Conservation (phyloP, 2,888 invertebrate genomes). For the Yponomeuta sedellus region DNA sequence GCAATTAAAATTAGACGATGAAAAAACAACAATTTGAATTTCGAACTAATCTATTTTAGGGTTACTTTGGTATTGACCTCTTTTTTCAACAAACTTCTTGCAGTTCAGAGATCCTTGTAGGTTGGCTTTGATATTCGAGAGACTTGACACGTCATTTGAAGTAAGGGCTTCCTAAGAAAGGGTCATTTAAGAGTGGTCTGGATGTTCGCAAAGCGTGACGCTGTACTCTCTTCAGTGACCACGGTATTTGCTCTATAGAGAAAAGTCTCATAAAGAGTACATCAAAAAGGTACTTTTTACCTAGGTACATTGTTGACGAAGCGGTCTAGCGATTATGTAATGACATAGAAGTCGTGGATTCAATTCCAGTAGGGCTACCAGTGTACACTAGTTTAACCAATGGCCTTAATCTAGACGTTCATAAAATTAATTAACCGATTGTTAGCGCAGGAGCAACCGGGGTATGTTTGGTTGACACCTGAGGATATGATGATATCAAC, state of each 20-base stretch:
- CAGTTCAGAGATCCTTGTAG: constrained; percentile 25
- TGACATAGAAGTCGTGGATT: constrained; percentile 17
- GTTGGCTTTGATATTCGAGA: neutral
- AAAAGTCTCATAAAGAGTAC: constrained; percentile 21
- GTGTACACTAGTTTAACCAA: too few relatives aligned
- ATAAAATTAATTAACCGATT: too few relatives aligned
- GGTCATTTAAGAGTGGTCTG: constrained; percentile 7
- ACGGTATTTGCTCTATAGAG: constrained; percentile 48
- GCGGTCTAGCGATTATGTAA: too few relatives aligned
- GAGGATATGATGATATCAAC: too few relatives aligned
- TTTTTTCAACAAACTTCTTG: neutral
- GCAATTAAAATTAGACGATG: constrained; percentile 55
- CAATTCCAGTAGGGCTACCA: too few relatives aligned
- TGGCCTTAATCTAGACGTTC: too few relatives aligned
- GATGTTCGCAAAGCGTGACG: constrained; percentile 40
- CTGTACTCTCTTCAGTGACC: constrained; percentile 52
- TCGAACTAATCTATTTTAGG: constrained; percentile 41
- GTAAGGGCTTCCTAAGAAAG: neutral
- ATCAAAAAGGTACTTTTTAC: too few relatives aligned
- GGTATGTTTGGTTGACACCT: too few relatives aligned
- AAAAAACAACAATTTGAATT: constrained; percentile 63
- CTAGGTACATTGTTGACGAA: too few relatives aligned
- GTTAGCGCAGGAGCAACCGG: too few relatives aligned
- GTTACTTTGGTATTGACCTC: constrained; percentile 16
- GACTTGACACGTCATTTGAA: neutral